A percentile compares a stretch with the other conserved stretches of the same genome.
phyloP scores from a whole-genome alignment of 2,888 invertebrate species.

The Eristalinus sepulchralis region DNA sequence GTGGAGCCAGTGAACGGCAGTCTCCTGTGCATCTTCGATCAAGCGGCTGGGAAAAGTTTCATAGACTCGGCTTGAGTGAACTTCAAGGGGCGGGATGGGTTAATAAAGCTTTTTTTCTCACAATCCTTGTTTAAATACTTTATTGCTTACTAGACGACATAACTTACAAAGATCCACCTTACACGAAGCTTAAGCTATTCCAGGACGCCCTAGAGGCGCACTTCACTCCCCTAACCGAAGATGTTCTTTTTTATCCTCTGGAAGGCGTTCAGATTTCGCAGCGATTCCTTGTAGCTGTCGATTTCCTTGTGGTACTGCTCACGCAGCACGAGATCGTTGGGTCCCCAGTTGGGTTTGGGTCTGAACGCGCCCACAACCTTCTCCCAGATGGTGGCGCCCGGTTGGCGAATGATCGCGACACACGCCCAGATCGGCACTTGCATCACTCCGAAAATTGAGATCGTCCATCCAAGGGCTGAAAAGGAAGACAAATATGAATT shows the following conservation, averaged over 20 bases:
- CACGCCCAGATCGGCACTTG: constrained; percentile 81
- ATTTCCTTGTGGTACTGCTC: constrained; percentile 82
- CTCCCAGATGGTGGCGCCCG: constrained; percentile 75
- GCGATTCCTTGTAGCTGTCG: constrained; percentile 74
- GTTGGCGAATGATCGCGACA: constrained; percentile 77
- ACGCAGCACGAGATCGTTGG: constrained; percentile 81
- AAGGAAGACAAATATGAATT: background rate
- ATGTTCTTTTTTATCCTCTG: constrained; percentile 77
- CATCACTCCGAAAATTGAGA: constrained; percentile 81
- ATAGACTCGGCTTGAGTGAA: background rate
- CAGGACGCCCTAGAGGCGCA: constrained; percentile 11
- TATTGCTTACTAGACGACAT: constrained; percentile 47
- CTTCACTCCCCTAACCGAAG: constrained; percentile 72
- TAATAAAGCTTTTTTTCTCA: background rate
- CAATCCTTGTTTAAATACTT: background rate
- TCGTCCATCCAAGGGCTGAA: constrained; percentile 81
- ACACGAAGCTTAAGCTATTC: constrained; percentile 42
- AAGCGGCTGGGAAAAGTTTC: constrained; percentile 80
- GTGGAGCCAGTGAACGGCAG: constrained; percentile 87
- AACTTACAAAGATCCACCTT: constrained; percentile 10
- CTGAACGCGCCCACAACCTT: constrained; percentile 81
- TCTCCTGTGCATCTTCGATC: constrained; percentile 85
- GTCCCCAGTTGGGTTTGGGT: constrained; percentile 83
- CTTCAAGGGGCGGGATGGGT: background rate
- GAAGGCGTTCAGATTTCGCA: constrained; percentile 72